phyloP scores from a whole-genome alignment of 2,888 invertebrate genomes.

The Arrhopalites spinosus region DNA sequence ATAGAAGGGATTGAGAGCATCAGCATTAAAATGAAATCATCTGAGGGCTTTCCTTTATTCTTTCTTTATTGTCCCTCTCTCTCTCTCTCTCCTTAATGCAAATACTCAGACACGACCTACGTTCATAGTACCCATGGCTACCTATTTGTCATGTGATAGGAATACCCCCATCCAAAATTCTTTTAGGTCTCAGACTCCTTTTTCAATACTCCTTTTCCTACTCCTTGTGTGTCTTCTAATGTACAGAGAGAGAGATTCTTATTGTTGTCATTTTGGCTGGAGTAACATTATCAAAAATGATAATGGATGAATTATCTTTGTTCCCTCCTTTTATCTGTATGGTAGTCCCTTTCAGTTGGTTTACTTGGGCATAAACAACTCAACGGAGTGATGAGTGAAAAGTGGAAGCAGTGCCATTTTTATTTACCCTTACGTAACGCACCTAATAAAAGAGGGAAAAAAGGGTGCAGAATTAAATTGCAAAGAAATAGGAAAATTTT shows the following conservation, averaged over 20 bases:
- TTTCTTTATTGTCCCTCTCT: background rate
- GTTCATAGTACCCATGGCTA: no score
- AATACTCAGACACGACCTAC: constrained; percentile 28
- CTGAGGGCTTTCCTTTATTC: constrained; percentile 18
- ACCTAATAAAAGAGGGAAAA: background rate
- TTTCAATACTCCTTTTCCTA: no score
- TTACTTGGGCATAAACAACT: constrained; percentile 17
- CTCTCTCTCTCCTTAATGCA: background rate
- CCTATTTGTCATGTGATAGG: background rate
- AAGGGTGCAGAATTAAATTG: no score
- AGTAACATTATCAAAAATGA: constrained; percentile 11
- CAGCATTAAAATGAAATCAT: constrained; percentile 32
- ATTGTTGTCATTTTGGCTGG: background rate
- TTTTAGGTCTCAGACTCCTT: no score
- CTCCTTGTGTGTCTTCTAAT: no score
- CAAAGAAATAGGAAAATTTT: no score
- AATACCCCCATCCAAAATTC: no score
- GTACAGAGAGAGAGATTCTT: no score
- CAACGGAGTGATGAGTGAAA: no score
- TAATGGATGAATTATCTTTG: constrained; percentile 13
- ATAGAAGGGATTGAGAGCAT: constrained; percentile 13
- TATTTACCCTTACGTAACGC: background rate
- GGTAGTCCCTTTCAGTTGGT: background rate
- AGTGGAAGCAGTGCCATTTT: constrained; percentile 10
- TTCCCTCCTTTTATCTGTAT: background rate